These are phyloP conservation scores for Drosophila erecta DNA, from an alignment of 1,140 invertebrate species.

Conservation along the genomic window DNA sequence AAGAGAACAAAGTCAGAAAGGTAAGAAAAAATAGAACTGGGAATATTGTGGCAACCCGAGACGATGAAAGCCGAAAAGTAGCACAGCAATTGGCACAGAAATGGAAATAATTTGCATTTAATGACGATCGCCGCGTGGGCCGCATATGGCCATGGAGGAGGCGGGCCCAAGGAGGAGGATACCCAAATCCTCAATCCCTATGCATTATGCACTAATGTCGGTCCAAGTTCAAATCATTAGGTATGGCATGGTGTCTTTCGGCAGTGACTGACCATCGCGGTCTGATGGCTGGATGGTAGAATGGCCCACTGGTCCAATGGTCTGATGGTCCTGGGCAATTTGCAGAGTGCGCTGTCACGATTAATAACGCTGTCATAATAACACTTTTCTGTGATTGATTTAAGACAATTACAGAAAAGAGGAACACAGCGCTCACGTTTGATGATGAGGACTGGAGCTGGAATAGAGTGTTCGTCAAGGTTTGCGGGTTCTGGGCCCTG, in stretches of 20 bases:
- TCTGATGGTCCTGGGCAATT: constrained; percentile 50
- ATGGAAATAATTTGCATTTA: constrained; percentile 84
- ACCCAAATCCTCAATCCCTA: constrained; percentile 11
- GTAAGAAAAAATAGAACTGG: constrained; percentile 26
- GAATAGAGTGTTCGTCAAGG: constrained; percentile 40
- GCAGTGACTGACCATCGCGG: constrained; percentile 12
- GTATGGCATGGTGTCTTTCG: constrained; percentile 21
- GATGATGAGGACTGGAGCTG: constrained; percentile 45
- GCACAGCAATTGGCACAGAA: constrained; percentile 83
- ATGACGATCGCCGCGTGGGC: constrained; percentile 71
- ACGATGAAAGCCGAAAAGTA: constrained; percentile 58
- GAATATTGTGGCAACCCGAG: constrained; percentile 27
- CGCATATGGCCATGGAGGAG: constrained; percentile 42
- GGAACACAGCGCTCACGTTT: constrained; percentile 81
- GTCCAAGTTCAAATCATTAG: constrained; percentile 80
- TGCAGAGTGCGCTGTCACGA: constrained; percentile 73
- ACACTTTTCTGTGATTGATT: constrained; percentile 83
- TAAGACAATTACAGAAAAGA: constrained; percentile 84
- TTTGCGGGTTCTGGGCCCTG: constrained; percentile 37
- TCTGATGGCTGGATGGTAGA: background rate
- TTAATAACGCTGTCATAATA: constrained; percentile 84
- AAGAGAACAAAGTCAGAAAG: background rate
- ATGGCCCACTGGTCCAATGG: background rate
- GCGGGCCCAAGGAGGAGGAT: constrained; percentile 7
- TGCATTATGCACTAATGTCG: constrained; percentile 74